Evolutionary conservation across 1,140 invertebrate genomes (phyloP), one percentile per base, ranked within the genome.

Genomic region (Halyomorpha halys): DNA sequence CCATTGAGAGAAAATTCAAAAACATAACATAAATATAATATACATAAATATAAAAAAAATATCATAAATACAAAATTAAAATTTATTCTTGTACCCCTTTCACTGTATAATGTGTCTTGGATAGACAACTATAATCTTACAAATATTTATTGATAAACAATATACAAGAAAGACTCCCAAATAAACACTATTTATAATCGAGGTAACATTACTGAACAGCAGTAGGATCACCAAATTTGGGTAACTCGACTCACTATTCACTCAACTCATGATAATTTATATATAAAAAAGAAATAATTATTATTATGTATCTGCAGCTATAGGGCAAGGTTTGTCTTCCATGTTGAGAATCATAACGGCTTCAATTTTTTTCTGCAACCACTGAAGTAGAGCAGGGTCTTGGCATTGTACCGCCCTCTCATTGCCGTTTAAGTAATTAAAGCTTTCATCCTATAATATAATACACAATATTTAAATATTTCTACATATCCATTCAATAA

Each of bases 281-380:
- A 39, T 39, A 11, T 39, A 39, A 1, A 39, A 39, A 13, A 39
- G 4, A 9, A 30, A 30, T 39, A 11, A 39, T 39, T 11, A 39
- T 39, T 39, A 39, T 39, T 63, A 63, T 18, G 64, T 51, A 16
- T 65, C 65, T 23, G 53, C 53, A 56, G 59, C 45, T 13, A 66
- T 49, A 19, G 69, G 62, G 34, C 76, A 80, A 18, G 77, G 79
- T 71, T 80, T 82, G 61, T 82, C 82, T 73, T 83, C 80, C 80
- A 84, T 83, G 67, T 81, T 83, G 30, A 86, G 73, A 62, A 87
- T 81, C 70, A 89, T 82, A 2, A 84, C 85, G 68, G 81, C 83
- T 72, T 88, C 82, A 51, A 89, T 83, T 76, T 87, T 86, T 44
- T 80, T 76, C 68, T 83, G 80, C 0, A 89, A 72, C 87, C 86